Conservation (phyloP, 2,113 vertebrate species). For the Channa argus region DNA sequence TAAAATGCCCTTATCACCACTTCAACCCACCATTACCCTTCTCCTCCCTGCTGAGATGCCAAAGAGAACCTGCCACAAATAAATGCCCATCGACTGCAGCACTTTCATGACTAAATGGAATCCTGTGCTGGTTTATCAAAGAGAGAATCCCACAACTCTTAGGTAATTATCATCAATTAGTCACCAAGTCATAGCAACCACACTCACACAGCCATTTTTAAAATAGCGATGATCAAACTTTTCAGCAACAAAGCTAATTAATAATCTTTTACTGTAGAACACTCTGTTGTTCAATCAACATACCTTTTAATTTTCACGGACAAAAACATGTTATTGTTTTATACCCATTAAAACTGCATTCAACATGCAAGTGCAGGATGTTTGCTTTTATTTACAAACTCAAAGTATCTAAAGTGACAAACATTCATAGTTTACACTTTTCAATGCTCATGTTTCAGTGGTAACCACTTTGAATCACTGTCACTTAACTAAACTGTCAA, state of each 20-base stretch:
- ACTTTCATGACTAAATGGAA: slow-evolving; percentile 30
- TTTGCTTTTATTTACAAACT: not conserved
- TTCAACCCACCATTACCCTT: slow-evolving; percentile 69
- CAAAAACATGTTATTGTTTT: not conserved
- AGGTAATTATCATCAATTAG: slow-evolving; percentile 47
- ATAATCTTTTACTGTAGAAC: slow-evolving; percentile 9
- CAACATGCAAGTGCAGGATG: no score
- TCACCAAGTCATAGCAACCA: slow-evolving; percentile 38
- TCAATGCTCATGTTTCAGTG: slow-evolving; percentile 3
- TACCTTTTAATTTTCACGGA: not conserved
- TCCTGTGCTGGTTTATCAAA: not conserved
- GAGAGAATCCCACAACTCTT: not conserved
- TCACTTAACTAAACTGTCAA: slow-evolving; percentile 40
- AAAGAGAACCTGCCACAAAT: slow-evolving; percentile 65
- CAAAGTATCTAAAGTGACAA: not conserved
- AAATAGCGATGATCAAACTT: slow-evolving; percentile 56
- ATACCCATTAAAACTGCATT: not conserved
- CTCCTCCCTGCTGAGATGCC: slow-evolving; percentile 61
- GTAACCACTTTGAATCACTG: slow-evolving; percentile 1
- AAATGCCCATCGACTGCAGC: slow-evolving; percentile 48
- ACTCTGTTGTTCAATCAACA: not conserved
- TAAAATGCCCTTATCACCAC: slow-evolving; percentile 61
- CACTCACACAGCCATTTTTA: slow-evolving; percentile 22
- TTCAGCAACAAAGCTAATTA: slow-evolving; percentile 3
- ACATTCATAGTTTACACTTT: not conserved